phyloP scores from a whole-genome alignment of 2,797 vertebrate species.

The Thamnophis elegans region DNA sequence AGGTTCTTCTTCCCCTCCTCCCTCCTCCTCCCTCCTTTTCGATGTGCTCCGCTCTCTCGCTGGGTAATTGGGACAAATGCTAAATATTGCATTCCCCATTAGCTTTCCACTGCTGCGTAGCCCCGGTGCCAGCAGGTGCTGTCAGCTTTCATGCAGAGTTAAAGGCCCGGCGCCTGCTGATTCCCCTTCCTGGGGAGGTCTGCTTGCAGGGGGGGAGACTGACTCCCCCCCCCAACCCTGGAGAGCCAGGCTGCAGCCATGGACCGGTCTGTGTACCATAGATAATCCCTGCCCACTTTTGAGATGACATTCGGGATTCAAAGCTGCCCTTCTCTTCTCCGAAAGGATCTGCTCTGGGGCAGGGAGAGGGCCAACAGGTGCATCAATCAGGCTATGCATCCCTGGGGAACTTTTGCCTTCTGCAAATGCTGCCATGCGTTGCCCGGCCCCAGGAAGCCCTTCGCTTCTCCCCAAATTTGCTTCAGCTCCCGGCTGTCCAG shows the following conservation, averaged over 20 bases:
- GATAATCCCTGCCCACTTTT: not conserved
- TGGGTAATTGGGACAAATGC: constrained; percentile 13
- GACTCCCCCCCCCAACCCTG: not conserved
- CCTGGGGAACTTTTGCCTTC: not conserved
- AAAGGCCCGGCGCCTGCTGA: not conserved
- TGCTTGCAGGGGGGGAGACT: not conserved
- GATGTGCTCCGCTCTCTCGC: not conserved
- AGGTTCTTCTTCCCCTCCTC: not conserved
- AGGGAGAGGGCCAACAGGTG: not conserved
- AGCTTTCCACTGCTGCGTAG: constrained; percentile 13
- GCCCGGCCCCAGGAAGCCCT: not conserved
- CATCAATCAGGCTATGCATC: too few relatives aligned
- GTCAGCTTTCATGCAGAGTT: constrained; percentile 6
- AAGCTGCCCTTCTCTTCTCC: too few relatives aligned
- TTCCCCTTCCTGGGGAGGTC: not conserved
- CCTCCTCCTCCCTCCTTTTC: too few relatives aligned
- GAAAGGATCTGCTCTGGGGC: too few relatives aligned
- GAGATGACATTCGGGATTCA: not conserved
- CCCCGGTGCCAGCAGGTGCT: not conserved
- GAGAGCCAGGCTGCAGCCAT: not conserved
- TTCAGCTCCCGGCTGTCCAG: not conserved
- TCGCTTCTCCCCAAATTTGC: not conserved
- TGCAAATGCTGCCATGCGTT: not conserved
- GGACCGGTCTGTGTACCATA: not conserved
- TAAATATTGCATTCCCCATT: constrained; percentile 41